These are phyloP conservation scores for Myathropa florea DNA, from an alignment of 2,888 invertebrate species.

Conservation along the genomic window DNA sequence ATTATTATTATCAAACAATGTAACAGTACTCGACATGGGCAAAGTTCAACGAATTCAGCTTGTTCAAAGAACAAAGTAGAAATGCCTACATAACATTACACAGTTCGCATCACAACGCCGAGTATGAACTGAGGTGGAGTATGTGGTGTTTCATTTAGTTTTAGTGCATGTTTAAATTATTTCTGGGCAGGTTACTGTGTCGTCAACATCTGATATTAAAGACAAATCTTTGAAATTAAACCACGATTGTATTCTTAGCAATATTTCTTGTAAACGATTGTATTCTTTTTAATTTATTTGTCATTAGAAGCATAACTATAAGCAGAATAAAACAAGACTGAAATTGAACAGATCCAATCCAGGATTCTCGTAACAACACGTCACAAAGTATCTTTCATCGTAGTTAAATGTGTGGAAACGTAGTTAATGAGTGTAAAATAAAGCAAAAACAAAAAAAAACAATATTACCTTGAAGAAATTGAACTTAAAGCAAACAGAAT, in stretches of 20 bases:
- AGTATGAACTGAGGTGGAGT: too few species aligned
- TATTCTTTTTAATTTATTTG: background rate
- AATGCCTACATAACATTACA: too few species aligned
- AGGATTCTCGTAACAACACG: constrained; percentile 34
- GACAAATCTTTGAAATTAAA: background rate
- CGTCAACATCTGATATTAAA: too few species aligned
- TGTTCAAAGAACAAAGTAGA: too few species aligned
- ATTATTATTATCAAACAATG: too few species aligned
- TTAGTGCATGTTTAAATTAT: too few species aligned
- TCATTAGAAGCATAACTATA: background rate
- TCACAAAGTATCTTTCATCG: constrained; percentile 26
- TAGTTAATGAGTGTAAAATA: constrained; percentile 28
- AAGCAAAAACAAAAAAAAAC: constrained; percentile 4
- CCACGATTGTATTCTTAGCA: background rate
- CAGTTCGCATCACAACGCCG: too few species aligned
- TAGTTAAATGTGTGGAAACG: constrained; percentile 48
- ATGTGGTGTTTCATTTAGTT: too few species aligned
- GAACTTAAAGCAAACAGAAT: constrained; percentile 14
- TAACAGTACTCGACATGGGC: too few species aligned
- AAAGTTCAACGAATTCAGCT: too few species aligned
- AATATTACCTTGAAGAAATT: background rate
- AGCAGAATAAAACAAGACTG: constrained; percentile 47
- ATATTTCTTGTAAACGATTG: background rate
- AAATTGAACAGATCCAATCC: constrained; percentile 21
- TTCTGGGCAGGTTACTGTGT: too few species aligned